Evolutionary conservation across 2,888 invertebrate genomes (phyloP).

Genomic region (Empis stercorea): DNA sequence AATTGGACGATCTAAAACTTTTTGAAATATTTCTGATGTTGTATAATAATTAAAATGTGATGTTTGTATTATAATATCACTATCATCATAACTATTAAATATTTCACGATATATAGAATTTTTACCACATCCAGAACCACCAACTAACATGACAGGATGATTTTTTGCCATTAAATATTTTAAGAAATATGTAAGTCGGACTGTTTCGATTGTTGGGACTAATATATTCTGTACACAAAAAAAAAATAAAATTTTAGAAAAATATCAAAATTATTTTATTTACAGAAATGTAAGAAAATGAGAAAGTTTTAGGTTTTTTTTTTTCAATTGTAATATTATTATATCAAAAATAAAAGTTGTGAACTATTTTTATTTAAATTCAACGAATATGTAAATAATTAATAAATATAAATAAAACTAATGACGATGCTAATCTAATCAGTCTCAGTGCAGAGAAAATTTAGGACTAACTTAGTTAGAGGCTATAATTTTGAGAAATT

Average conservation of each 20-base stretch:
- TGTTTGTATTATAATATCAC: constrained; percentile 20
- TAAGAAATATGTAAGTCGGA: constrained; percentile 75
- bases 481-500: too few relatives aligned
- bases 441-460: too few relatives aligned
- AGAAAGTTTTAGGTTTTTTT: background rate
- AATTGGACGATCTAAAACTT: constrained; percentile 76
- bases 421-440: background rate
- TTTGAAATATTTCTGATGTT: constrained; percentile 80
- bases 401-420: background rate
- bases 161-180: constrained; percentile 65
- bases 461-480: too few relatives aligned
- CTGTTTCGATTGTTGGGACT: constrained; percentile 83
- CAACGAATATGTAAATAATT: background rate
- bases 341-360: background rate
- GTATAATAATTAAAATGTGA: constrained; percentile 77
- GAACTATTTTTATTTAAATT: background rate
- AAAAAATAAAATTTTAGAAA: constrained; percentile 3
- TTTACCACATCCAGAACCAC: constrained; percentile 83
- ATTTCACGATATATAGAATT: constrained; percentile 72
- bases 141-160: constrained; percentile 84
- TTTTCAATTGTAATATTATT: background rate
- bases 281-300: too few relatives aligned
- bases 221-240: constrained; percentile 51
- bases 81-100: constrained; percentile 32
- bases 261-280: too few relatives aligned